Percentiles rank a stretch among this genome's conserved stretches.
Conservation (phyloP, 1,140 invertebrate species). For the Fopius arisanus region DNA sequence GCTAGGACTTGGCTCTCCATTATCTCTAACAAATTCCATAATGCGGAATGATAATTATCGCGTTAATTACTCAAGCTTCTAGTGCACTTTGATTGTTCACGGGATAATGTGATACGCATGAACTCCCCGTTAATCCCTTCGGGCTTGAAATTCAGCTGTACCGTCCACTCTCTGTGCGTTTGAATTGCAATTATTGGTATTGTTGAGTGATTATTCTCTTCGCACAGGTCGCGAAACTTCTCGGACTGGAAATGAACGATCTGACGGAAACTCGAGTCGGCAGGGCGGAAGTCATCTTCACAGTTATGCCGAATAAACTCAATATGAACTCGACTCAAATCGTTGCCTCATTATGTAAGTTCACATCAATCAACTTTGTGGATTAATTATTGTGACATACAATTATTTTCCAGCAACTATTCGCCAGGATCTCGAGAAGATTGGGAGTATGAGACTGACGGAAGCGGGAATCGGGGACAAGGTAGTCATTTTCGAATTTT, state of each 20-base stretch:
- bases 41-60: too few relatives aligned
- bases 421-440: constrained; percentile 68
- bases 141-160: background rate
- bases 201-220: background rate
- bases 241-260: constrained; percentile 68
- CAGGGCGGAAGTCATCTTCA: constrained; percentile 82
- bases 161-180: too few relatives aligned
- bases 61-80: too few relatives aligned
- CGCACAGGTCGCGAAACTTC: constrained; percentile 66
- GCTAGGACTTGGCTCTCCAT: too few relatives aligned
- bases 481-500: constrained; percentile 61
- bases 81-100: too few relatives aligned
- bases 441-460: constrained; percentile 72
- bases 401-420: constrained; percentile 67
- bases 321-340: constrained; percentile 77
- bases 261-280: constrained; percentile 73
- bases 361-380: background rate
- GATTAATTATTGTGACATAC: background rate
- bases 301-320: constrained; percentile 74
- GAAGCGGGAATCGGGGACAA: constrained; percentile 81
- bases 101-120: too few relatives aligned
- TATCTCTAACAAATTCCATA: too few relatives aligned
- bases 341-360: constrained; percentile 74
- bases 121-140: background rate
- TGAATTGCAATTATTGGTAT: background rate